Conservation (phyloP, 2,888 invertebrate genomes). For the Tubulanus polymorphus region DNA sequence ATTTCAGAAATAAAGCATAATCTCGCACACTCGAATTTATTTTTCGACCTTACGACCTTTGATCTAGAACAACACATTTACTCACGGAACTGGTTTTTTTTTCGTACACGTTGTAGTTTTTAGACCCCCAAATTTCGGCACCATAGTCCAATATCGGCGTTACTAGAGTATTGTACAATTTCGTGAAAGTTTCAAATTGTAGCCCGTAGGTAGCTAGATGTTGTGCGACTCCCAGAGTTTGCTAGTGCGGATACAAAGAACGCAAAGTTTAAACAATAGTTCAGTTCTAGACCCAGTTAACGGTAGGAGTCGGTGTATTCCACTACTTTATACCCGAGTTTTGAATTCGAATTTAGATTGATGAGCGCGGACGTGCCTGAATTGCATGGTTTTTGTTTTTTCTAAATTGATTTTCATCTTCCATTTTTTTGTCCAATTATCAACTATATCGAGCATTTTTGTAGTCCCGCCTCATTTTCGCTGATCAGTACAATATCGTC, state of each 20-base stretch:
- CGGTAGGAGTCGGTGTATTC: neutral
- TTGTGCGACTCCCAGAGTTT: neutral
- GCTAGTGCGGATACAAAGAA: too few species aligned
- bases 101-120: conserved; percentile 7
- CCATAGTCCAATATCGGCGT: conserved; percentile 12
- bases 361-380: neutral
- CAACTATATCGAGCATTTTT: conserved; percentile 7
- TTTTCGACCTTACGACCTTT: too few species aligned
- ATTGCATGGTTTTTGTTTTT: conserved; percentile 14
- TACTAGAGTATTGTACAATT: conserved; percentile 16
- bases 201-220: neutral
- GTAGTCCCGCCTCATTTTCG: conserved; percentile 5
- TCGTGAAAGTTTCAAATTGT: conserved; percentile 2
- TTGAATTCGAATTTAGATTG: neutral
- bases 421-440: conserved; percentile 12
- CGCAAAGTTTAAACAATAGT: too few species aligned
- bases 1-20: too few species aligned
- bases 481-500: conserved; percentile 15
- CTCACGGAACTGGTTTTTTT: too few species aligned
- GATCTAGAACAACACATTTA: too few species aligned
- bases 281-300: neutral
- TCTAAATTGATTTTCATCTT: conserved; percentile 5
- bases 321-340: neutral
- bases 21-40: too few species aligned
- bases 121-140: conserved; percentile 14